phyloP scores from a whole-genome alignment of 2,888 invertebrate species.

The Sceliomorpha sp. region DNA sequence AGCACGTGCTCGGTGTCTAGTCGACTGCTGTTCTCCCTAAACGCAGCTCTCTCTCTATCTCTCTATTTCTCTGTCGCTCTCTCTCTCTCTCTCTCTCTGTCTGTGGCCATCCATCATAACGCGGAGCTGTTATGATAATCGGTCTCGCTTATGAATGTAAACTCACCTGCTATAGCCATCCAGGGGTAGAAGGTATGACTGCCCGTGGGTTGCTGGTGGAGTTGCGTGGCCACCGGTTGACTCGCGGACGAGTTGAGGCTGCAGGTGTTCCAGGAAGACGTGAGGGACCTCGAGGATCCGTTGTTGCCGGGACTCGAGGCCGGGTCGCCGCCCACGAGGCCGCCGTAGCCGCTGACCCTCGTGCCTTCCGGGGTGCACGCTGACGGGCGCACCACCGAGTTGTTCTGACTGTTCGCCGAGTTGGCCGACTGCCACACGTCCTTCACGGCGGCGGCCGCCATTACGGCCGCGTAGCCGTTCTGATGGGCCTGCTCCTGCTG shows the following conservation, averaged over 20 bases:
- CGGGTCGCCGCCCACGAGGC: conserved; percentile 88
- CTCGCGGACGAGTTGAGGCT: conserved; percentile 90
- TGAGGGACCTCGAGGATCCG: conserved; percentile 83
- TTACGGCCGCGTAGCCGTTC: conserved; percentile 86
- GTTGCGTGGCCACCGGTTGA: conserved; percentile 89
- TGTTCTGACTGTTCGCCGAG: conserved; percentile 86
- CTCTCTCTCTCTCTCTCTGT: no score
- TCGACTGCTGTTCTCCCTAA: no score
- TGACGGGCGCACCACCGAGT: conserved; percentile 86
- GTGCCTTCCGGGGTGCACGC: conserved; percentile 93
- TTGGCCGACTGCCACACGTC: conserved; percentile 87
- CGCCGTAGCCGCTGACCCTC: conserved; percentile 88
- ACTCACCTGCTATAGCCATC: conserved; percentile 99
- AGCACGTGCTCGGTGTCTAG: no score
- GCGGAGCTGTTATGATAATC: conserved; percentile 74
- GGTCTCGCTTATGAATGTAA: conserved; percentile 63
- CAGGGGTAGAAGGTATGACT: conserved; percentile 98
- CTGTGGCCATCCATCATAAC: conserved; percentile 72
- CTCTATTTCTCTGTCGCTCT: no score
- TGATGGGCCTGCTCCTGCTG: conserved; percentile 82
- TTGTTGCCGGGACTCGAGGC: conserved; percentile 87
- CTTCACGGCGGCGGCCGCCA: conserved; percentile 84
- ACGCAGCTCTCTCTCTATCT: no score
- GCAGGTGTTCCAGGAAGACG: conserved; percentile 94
- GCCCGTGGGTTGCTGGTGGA: conserved; percentile 92